Conservation (phyloP, 2,797 vertebrate species). For the Sternarchorhynchus goeldii region DNA sequence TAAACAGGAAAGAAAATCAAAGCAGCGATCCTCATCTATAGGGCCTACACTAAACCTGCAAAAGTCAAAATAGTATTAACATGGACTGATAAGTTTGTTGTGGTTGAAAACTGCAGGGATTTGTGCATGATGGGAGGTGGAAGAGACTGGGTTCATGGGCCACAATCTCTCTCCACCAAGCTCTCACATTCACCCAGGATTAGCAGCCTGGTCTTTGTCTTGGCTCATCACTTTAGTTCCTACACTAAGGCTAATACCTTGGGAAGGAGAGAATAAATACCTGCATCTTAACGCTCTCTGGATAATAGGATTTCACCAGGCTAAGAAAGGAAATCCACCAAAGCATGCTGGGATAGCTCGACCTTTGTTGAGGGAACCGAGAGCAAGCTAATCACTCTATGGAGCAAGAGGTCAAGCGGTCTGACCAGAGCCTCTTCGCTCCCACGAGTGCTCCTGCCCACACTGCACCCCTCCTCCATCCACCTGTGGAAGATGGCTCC, state of each 20-base stretch:
- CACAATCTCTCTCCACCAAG: conserved; percentile 28
- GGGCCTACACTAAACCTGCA: neutral
- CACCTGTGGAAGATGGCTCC: conserved; percentile 6
- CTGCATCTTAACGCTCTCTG: conserved; percentile 46
- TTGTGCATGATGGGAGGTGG: neutral
- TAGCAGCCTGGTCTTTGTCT: conserved; percentile 48
- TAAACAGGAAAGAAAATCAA: neutral
- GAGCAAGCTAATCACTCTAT: conserved; percentile 45
- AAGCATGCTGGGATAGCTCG: conserved; percentile 43
- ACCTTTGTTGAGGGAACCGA: conserved; percentile 35
- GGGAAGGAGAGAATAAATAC: conserved; percentile 50
- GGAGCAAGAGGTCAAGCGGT: conserved; percentile 46
- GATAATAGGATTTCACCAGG: conserved; percentile 51
- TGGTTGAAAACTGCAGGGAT: neutral
- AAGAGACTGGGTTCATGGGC: neutral
- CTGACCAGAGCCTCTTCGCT: conserved; percentile 7
- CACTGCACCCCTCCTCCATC: neutral
- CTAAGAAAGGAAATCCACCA: conserved; percentile 39
- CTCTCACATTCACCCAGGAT: conserved; percentile 47
- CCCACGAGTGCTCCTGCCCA: conserved; percentile 5
- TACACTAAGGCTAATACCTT: conserved; percentile 43
- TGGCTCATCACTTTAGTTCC: conserved; percentile 42
- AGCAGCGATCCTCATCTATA: neutral
- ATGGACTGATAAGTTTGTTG: neutral
- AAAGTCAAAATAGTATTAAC: neutral